These are phyloP conservation scores for Adineta ricciae DNA, from an alignment of 2,888 invertebrate genomes.

Conservation along the genomic window DNA sequence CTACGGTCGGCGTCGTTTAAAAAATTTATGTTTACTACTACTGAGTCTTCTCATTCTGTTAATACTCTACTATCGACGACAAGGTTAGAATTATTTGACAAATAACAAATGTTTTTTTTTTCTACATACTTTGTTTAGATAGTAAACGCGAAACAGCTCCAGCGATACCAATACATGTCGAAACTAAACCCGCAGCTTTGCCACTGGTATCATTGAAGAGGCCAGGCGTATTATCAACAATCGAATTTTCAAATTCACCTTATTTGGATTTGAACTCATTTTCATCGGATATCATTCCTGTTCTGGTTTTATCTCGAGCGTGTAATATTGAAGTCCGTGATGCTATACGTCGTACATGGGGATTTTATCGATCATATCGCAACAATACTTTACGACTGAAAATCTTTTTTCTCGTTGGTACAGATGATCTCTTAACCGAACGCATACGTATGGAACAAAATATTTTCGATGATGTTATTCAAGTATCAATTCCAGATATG, in stretches of 20 bases:
- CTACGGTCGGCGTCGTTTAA: not conserved
- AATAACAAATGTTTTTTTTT: not conserved
- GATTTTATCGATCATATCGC: not conserved
- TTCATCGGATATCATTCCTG: not conserved
- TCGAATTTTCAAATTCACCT: not conserved
- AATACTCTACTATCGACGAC: not conserved
- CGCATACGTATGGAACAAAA: not conserved
- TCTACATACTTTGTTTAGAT: not conserved
- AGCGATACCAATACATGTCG: fast-evolving
- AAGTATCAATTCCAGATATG: not conserved
- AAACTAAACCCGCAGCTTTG: not conserved
- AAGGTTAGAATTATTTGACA: not conserved
- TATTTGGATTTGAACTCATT: not conserved
- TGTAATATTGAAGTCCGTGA: not conserved
- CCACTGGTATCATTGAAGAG: not conserved
- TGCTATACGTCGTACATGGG: slow-evolving; percentile 17
- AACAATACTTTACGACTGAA: not conserved
- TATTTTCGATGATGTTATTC: slow-evolving; percentile 1
- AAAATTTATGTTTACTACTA: not conserved
- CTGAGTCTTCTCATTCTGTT: not conserved
- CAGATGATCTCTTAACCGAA: not conserved
- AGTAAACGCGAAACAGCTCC: not conserved
- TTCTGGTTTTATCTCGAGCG: not conserved
- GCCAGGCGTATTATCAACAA: not conserved
- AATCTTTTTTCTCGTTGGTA: not conserved